A percentile compares a stretch with the other conserved stretches of the same genome.
Evolutionary conservation across 2,113 vertebrate genomes (phyloP).

Genomic region (Dicentrarchus labrax): DNA sequence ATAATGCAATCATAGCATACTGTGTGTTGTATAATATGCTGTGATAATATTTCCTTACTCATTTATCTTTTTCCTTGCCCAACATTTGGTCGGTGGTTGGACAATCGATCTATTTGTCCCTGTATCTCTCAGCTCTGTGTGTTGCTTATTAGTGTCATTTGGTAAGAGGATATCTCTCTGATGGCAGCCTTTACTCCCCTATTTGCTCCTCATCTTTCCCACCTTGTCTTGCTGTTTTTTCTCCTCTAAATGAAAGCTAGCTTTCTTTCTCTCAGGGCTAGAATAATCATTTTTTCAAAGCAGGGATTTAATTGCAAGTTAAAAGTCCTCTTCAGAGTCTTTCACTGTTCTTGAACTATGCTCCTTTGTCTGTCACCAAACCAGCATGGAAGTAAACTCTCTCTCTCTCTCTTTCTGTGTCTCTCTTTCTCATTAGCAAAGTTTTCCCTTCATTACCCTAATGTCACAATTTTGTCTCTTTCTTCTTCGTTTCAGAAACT

Average conservation of each 20-base stretch:
- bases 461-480: conserved; percentile 76
- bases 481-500: conserved; percentile 61
- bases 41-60: conserved; percentile 68
- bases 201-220: conserved; percentile 38
- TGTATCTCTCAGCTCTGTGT: conserved; percentile 29
- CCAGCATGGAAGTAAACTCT: conserved; percentile 53
- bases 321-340: conserved; percentile 69
- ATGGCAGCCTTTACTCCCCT: conserved; percentile 43
- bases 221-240: conserved; percentile 16
- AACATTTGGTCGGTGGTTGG: conserved; percentile 15
- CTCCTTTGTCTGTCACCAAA: conserved; percentile 71
- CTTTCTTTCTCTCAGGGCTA: conserved; percentile 57
- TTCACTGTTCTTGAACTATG: conserved; percentile 77
- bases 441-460: conserved; percentile 81
- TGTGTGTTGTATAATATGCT: conserved; percentile 57
- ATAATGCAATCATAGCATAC: conserved; percentile 66
- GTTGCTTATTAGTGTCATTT: conserved; percentile 66
- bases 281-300: conserved; percentile 70
- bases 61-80: conserved; percentile 58
- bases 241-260: conserved; percentile 52
- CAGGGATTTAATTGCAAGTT: conserved; percentile 76
- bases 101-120: conserved; percentile 62
- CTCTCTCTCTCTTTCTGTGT: conserved; percentile 26
- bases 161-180: conserved; percentile 56
- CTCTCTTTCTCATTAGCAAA: conserved; percentile 76